A percentile compares a stretch with the other conserved stretches of the same genome.
phyloP scores from a whole-genome alignment of 2,888 invertebrate species.

The Lissocephala sabroskyi region DNA sequence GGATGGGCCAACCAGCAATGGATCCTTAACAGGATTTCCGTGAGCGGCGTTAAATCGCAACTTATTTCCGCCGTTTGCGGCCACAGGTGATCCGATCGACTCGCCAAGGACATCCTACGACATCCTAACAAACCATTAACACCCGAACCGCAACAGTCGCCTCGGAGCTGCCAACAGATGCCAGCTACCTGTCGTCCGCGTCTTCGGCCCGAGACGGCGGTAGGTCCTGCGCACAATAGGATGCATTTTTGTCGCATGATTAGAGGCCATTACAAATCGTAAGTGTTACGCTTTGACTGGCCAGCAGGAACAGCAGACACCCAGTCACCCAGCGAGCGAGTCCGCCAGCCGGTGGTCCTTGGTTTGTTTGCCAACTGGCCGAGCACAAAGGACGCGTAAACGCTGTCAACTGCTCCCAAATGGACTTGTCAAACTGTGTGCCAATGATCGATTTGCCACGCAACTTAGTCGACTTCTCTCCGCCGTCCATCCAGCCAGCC shows the following conservation, averaged over 20 bases:
- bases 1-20: neutral
- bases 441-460: conserved; percentile 68
- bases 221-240: conserved; percentile 38
- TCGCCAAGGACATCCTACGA: conserved; percentile 6
- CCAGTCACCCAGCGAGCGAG: conserved; percentile 2
- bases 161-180: neutral
- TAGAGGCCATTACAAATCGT: conserved; percentile 61
- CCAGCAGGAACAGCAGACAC: conserved; percentile 6
- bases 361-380: conserved; percentile 12
- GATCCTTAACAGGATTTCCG: no score
- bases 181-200: conserved; percentile 40
- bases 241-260: conserved; percentile 49
- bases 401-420: conserved; percentile 23
- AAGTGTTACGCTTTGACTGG: conserved; percentile 53
- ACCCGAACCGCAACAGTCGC: conserved; percentile 44
- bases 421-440: conserved; percentile 61
- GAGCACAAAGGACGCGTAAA: conserved; percentile 9
- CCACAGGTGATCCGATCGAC: conserved; percentile 25
- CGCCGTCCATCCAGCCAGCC: neutral
- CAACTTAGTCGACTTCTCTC: conserved; percentile 53
- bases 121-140: conserved; percentile 60
- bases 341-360: conserved; percentile 28
- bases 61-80: conserved; percentile 12
- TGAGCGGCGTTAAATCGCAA: conserved; percentile 22
- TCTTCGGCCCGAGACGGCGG: conserved; percentile 28